phyloP scores from a whole-genome alignment of 2,888 invertebrate genomes.

The Trachelus iudaicus region DNA sequence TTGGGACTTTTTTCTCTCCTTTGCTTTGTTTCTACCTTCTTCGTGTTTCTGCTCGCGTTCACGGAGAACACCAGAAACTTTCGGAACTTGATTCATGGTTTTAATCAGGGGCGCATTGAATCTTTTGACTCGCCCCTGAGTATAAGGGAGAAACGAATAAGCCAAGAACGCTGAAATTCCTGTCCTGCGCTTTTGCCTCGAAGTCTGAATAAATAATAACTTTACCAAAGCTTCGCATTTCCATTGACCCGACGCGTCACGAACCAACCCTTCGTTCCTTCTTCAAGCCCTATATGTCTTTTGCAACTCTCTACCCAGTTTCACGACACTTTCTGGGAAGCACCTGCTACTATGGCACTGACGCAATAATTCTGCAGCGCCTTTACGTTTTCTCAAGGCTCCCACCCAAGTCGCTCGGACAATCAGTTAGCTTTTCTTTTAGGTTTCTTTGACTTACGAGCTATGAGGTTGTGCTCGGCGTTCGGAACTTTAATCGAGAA shows the following conservation, averaged over 20 bases:
- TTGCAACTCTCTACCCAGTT: background rate
- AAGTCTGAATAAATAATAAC: background rate
- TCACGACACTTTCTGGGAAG: background rate
- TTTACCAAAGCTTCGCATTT: background rate
- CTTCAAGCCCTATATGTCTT: background rate
- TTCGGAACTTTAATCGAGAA: too few relatives aligned
- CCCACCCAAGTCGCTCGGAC: background rate
- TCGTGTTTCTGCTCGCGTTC: background rate
- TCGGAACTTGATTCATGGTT: background rate
- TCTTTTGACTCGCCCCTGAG: background rate
- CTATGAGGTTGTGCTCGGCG: too few relatives aligned
- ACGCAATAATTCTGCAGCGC: background rate
- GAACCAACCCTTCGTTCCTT: too few relatives aligned
- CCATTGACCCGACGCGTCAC: background rate
- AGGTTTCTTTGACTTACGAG: too few relatives aligned
- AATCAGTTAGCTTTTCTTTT: background rate
- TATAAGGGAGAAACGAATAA: background rate
- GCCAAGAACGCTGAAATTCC: background rate
- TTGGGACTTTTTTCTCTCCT: background rate
- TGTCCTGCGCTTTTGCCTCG: background rate
- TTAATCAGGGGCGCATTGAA: background rate
- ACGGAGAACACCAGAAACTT: background rate
- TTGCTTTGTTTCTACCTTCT: background rate
- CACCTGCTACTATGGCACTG: background rate
- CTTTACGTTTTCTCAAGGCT: background rate